Conservation (phyloP, 2,113 vertebrate genomes). For the Ondatra zibethicus region DNA sequence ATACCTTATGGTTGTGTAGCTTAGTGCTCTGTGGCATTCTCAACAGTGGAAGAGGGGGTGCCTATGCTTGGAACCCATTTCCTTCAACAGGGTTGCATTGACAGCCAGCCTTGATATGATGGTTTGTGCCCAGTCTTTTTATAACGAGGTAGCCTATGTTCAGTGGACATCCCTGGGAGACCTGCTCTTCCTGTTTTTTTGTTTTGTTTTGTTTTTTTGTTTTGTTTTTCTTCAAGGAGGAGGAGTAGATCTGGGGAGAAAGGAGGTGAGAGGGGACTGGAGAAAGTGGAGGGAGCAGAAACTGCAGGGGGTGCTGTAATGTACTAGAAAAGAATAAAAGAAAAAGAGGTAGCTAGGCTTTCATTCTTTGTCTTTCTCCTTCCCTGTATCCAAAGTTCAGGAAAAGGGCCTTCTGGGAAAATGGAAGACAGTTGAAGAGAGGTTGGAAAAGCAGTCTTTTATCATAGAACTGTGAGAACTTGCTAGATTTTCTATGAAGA, state of each 20-base stretch:
- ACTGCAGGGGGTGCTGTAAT: neutral
- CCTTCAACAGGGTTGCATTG: neutral
- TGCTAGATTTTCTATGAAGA: neutral
- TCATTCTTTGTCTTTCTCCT: neutral
- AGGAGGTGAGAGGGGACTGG: neutral
- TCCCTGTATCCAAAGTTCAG: neutral
- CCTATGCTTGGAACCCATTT: neutral
- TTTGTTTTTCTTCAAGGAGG: neutral
- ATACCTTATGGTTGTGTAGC: neutral
- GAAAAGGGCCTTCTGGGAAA: neutral
- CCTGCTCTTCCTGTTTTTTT: neutral
- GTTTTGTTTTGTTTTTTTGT: too few relatives aligned
- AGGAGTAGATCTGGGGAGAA: neutral
- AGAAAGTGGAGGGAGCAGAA: neutral
- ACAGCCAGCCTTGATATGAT: neutral
- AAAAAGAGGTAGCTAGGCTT: neutral
- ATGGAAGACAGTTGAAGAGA: neutral
- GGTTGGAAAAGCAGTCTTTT: neutral
- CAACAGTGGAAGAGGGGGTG: neutral
- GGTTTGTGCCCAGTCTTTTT: neutral
- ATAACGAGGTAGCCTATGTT: neutral
- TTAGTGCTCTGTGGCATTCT: neutral
- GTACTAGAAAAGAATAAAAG: neutral
- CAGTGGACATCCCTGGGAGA: neutral
- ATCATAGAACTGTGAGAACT: neutral